phyloP scores from a whole-genome alignment of 2,113 vertebrate species.

The Steatornis caripensis region DNA sequence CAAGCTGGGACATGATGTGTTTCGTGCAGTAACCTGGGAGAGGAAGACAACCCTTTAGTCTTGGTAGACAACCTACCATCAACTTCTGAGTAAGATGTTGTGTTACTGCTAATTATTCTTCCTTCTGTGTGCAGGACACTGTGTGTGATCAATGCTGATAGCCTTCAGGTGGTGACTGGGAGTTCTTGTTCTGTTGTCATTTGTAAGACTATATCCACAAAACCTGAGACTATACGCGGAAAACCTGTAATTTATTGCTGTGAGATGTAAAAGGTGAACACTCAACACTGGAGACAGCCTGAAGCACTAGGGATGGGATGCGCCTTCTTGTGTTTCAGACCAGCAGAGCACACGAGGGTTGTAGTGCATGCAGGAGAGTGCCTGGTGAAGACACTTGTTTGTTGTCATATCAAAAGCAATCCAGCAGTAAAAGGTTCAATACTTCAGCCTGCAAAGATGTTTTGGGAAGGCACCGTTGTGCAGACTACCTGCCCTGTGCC shows the following conservation, averaged over 20 bases:
- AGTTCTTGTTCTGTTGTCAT: neutral
- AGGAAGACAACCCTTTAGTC: neutral
- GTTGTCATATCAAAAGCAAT: neutral
- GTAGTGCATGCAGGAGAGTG: neutral
- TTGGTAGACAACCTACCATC: neutral
- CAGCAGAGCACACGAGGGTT: neutral
- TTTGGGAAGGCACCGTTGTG: neutral
- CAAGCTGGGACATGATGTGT: neutral
- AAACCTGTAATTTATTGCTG: neutral
- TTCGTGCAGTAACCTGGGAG: neutral
- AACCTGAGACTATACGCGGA: neutral
- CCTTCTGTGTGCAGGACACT: neutral
- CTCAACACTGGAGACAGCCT: neutral
- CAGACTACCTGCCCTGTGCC: neutral
- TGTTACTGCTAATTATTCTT: neutral
- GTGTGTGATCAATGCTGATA: neutral
- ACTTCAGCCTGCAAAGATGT: neutral
- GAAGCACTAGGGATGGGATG: neutral
- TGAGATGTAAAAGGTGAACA: neutral
- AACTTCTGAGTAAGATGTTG: neutral
- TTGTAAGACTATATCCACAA: neutral
- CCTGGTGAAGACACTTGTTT: neutral
- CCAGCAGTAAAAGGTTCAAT: neutral
- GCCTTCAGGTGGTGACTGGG: neutral
- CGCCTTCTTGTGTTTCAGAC: neutral